Base-by-base conservation (phyloP, 2,113 vertebrate genomes). In the Entomyzon cyanotis region DNA sequence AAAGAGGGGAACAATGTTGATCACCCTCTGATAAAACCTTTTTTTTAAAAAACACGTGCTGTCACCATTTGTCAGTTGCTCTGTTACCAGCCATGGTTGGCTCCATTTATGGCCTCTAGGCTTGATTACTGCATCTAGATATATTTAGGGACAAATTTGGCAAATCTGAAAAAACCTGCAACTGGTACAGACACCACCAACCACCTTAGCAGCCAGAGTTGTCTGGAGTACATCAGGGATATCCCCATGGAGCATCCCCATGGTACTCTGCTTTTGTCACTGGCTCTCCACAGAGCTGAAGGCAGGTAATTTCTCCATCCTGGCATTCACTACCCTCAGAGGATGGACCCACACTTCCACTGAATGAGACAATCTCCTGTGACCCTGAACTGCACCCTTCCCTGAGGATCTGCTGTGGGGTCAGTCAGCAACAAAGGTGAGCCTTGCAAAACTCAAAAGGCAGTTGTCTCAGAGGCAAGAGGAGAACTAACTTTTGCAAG, bases 361-460 rank as follows among this genome's bases (percentile, higher is more conserved):
- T 44, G 79, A 83, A 68, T 37, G 77, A 86, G 63, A 83, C 33
- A 58, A 74, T 22, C 82, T 86, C 88, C 50, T 50, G 21, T 23
- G 49, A 76, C 33, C 14, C 50, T 47, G 27, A 85, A 39, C 90
- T 31, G 59, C 82, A 2, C 90, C 95, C 78, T 73, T 81, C 86
- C 89, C 82, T 2, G 17, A 88, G 64, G 67, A 87, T 63, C 90
- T 93, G 64, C 68, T 59, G 23, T 8, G 84, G 76, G 56, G 93
- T 92, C 87, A 56, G 39, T 78, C 83, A 92, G 92, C 82, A 91
- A 46, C 89, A 71, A 81, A 68, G 65, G 56, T 0, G 20, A 88
- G 49, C 80, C 83, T 96, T 95, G 90, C 93, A 92, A 96, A 96
- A 95, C 81, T 58, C 76, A 63, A n/a, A 69, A 90, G 88, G 69